Conservation (phyloP, 2,888 invertebrate genomes). For the Acanthosoma haemorrhoidale region DNA sequence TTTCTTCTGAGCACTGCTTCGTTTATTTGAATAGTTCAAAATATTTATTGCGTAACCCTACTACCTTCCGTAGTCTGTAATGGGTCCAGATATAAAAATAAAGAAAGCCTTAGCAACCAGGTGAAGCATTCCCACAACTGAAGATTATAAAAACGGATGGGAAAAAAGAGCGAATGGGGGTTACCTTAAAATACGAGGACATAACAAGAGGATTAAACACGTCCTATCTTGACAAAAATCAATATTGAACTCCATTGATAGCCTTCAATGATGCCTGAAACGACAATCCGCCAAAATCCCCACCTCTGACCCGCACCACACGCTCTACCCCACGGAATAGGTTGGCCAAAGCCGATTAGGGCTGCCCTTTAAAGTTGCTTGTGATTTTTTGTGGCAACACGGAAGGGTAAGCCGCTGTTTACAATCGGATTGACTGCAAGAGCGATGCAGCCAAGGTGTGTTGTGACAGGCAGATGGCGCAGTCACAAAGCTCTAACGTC, state of each 20-base stretch:
- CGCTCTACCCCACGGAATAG: not conserved
- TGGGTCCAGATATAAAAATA: no score
- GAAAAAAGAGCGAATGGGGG: no score
- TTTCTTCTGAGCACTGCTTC: no score
- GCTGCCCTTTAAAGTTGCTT: not conserved
- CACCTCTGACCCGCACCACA: not conserved
- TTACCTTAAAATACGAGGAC: no score
- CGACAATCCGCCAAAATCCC: conserved; percentile 7
- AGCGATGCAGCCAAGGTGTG: conserved; percentile 21
- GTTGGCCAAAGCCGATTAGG: not conserved
- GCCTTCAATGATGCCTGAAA: not conserved
- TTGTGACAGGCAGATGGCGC: conserved; percentile 24
- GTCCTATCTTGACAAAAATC: not conserved
- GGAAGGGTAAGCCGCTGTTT: conserved; percentile 14
- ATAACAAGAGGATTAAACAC: not conserved
- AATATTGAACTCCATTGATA: not conserved
- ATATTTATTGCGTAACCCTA: no score
- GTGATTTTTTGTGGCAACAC: not conserved
- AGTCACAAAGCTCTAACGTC: not conserved
- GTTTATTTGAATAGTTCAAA: no score
- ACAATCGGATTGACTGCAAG: conserved; percentile 13
- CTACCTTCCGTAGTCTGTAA: no score
- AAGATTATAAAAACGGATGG: no score
- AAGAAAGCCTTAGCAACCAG: no score
- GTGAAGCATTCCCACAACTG: no score